Conservation (phyloP, 2,888 invertebrate species). For the Lasioglossum leucozonium region DNA sequence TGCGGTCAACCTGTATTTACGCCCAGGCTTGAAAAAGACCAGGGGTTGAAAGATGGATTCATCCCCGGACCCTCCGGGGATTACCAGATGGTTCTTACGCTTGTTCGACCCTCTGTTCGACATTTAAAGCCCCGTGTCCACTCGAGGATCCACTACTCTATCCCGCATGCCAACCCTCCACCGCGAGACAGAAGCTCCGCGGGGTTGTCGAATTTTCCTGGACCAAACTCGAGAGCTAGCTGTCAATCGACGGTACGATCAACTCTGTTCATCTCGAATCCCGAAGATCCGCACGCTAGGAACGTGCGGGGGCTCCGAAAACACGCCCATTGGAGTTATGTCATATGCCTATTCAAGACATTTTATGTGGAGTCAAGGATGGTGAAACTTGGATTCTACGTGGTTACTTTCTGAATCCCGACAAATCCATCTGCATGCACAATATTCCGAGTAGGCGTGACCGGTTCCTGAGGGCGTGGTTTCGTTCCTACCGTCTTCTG, state of each 20-base stretch:
- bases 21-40: slow-evolving; percentile 44
- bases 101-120: slow-evolving; percentile 16
- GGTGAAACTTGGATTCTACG: background rate
- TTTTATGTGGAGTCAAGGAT: too few relatives aligned
- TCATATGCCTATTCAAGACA: too few relatives aligned
- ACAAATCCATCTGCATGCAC: background rate
- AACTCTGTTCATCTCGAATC: background rate
- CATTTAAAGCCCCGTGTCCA: slow-evolving; percentile 7
- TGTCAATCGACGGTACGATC: too few relatives aligned
- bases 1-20: slow-evolving; percentile 57
- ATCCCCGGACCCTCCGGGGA: slow-evolving; percentile 18
- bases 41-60: slow-evolving; percentile 44
- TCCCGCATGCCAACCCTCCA: background rate
- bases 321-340: too few relatives aligned
- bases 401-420: background rate
- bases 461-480: too few relatives aligned
- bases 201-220: background rate
- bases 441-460: background rate
- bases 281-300: background rate
- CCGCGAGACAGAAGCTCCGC: background rate
- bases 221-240: background rate
- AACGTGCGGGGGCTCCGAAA: background rate
- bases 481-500: too few relatives aligned
- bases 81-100: slow-evolving; percentile 5
- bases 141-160: background rate